A percentile compares a stretch with the other conserved stretches of the same genome.
phyloP scores from a whole-genome alignment of 2,888 invertebrate genomes.

The Synanthedon formicaeformis region DNA sequence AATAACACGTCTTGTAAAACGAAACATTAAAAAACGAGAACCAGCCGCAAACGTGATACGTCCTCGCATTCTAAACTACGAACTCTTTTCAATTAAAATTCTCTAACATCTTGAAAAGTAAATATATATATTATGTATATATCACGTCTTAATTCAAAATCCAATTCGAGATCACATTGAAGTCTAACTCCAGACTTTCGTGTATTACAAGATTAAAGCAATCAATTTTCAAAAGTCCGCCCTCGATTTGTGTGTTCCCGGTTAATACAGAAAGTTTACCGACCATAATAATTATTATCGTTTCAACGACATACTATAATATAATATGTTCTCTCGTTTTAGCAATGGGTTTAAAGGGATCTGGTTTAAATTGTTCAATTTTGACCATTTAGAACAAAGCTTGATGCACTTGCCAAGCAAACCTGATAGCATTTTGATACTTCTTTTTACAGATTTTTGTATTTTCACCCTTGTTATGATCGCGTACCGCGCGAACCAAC shows the following conservation, averaged over 20 bases:
- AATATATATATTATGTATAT: conserved; percentile 15
- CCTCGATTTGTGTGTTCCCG: conserved; percentile 13
- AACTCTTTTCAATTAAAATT: background rate
- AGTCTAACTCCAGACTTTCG: conserved; percentile 48
- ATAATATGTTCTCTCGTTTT: background rate
- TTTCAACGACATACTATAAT: background rate
- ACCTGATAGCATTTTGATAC: no score
- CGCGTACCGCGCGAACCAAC: no score
- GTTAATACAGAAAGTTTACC: conserved; percentile 15
- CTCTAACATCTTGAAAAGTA: background rate
- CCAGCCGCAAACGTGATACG: background rate
- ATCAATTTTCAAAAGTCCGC: conserved; percentile 46
- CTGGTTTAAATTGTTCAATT: no score
- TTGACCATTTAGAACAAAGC: no score
- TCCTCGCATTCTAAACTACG: background rate
- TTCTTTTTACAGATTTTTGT: no score
- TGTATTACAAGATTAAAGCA: conserved; percentile 59
- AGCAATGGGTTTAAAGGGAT: background rate
- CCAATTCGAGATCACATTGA: conserved; percentile 62
- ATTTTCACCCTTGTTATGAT: no score
- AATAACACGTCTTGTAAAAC: no score
- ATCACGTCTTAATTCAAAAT: conserved; percentile 31
- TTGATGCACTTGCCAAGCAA: no score
- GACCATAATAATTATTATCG: conserved; percentile 15
- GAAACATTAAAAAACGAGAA: no score